Conservation (phyloP, 2,888 invertebrate genomes). For the Acrobasis suavella region DNA sequence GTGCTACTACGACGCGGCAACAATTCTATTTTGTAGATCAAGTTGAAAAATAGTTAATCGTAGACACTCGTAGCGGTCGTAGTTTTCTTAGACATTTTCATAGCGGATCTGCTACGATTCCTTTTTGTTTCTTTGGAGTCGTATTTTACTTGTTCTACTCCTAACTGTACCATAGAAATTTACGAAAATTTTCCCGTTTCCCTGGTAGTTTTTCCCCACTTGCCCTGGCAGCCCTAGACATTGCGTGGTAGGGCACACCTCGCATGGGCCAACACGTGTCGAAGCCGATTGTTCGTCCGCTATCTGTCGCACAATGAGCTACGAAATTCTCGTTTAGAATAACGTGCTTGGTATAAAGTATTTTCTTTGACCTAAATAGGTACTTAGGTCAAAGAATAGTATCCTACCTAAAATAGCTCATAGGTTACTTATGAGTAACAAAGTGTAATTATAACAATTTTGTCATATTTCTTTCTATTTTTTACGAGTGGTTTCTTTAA, state of each 20-base stretch:
- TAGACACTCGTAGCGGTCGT: constrained; percentile 4
- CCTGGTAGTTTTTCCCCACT: constrained; percentile 27
- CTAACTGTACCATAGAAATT: not conserved
- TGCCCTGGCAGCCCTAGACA: constrained; percentile 29
- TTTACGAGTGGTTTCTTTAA: too few species aligned
- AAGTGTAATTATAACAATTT: too few species aligned
- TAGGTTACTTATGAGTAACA: too few species aligned
- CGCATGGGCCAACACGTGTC: constrained; percentile 56
- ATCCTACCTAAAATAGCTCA: too few species aligned
- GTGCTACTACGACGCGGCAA: too few species aligned
- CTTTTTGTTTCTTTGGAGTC: not conserved
- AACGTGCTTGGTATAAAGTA: not conserved
- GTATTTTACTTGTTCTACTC: too few species aligned
- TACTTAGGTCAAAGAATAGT: too few species aligned
- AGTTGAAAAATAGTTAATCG: too few species aligned
- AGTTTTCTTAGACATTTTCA: not conserved
- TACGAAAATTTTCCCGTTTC: constrained; percentile 25
- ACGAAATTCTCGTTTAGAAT: constrained; percentile 26
- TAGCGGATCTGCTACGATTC: not conserved
- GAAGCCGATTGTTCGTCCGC: constrained; percentile 37
- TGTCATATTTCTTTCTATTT: too few species aligned
- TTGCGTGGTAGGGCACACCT: constrained; percentile 33
- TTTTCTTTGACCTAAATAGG: too few species aligned
- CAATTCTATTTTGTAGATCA: too few species aligned
- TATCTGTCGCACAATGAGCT: constrained; percentile 44